Base-by-base conservation (phyloP, 2,888 invertebrate genomes). In the Anarsia innoxiella region DNA sequence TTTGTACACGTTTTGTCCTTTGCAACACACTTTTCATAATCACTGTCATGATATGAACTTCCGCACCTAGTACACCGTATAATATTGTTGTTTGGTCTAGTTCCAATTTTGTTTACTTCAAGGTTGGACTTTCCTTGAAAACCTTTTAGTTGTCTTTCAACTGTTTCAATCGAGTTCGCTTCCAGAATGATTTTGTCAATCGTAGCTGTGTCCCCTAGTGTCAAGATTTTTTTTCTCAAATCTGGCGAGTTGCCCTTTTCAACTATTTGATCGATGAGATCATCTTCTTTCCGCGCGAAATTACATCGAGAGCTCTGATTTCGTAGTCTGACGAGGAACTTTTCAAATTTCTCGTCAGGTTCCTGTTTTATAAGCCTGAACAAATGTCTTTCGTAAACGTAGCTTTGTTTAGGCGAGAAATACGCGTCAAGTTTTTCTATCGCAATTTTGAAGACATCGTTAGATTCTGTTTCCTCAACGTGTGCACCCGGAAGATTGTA, bases 311-410 rank as follows among this genome's bases (percentile, higher is more conserved):
- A 3, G 12, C 26, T 12, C 26, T 42, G 48, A 2, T 37, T 27
- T 16, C 46, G 12, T 4, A 62, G 28, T 28, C 53, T 42, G 3
- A 55, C 25, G 5, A 61, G 13, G 40, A n/a, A n/a, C n/a, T n/a
- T n/a, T n/a, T n/a, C n/a, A n/a, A n/a, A n/a, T n/a, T n/a, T n/a
- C n/a, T n/a, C n/a, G n/a, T n/a, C n/a, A n/a, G n/a, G n/a, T n/a
- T n/a, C n/a, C n/a, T n/a, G n/a, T n/a, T n/a, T n/a, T 3, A 33
- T 2, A 1, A 12, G 2, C 3, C 25, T 8, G 9, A 38, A 38
- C 11, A 32, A n/a, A 25, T 26, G 37, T 27, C 31, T 16, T 19
- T 31, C 26, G 12, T 32, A 38, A 12, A 28, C 11, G 3, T 3
- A 2, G 23, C 31, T 16, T 15, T 31, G 31, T 16, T 31, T 31